These are phyloP conservation scores for Myrmecobius fasciatus DNA, from an alignment of 2,113 vertebrate species.

Conservation along the genomic window DNA sequence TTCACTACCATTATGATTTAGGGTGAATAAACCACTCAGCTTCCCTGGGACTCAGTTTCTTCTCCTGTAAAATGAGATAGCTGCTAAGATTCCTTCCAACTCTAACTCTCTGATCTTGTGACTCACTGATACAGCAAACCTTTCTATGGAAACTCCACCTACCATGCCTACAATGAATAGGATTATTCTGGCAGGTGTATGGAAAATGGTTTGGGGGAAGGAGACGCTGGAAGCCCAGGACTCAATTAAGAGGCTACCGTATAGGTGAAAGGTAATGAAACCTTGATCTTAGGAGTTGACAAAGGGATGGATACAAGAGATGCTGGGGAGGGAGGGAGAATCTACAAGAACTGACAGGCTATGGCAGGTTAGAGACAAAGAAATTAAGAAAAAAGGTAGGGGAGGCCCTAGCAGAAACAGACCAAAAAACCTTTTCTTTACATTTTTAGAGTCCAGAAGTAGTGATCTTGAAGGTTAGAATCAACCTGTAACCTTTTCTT, in stretches of 20 bases:
- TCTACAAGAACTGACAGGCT: background rate
- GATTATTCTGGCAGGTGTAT: background rate
- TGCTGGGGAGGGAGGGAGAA: background rate
- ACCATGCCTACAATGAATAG: background rate
- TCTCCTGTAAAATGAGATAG: background rate
- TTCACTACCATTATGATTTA: background rate
- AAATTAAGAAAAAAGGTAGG: background rate
- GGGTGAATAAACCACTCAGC: background rate
- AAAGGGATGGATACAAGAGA: background rate
- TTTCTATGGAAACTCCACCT: background rate
- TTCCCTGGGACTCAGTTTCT: background rate
- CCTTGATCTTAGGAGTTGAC: background rate
- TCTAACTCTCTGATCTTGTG: background rate
- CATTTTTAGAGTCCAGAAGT: too few relatives aligned
- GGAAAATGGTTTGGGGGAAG: background rate
- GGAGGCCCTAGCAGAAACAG: background rate
- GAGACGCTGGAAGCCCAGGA: background rate
- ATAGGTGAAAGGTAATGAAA: background rate
- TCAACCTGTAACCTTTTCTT: too few relatives aligned
- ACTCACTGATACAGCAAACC: background rate
- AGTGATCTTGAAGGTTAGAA: too few relatives aligned
- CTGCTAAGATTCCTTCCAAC: background rate
- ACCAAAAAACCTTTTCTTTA: background rate
- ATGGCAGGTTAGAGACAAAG: background rate
- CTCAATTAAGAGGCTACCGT: background rate